Conservation (phyloP, 2,888 invertebrate genomes). For the Machimus atricapillus region DNA sequence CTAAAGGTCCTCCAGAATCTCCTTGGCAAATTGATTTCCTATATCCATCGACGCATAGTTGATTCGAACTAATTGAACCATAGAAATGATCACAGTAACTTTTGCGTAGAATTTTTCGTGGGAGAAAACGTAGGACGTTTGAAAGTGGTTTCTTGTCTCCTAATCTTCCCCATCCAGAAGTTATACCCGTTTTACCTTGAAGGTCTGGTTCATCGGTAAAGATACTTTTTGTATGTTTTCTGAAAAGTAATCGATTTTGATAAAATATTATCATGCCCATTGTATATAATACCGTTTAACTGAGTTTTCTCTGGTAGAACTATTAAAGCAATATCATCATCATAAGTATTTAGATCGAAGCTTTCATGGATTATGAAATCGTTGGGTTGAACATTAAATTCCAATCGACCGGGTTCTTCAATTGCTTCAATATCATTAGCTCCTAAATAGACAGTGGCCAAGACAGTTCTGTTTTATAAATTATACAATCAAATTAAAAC, state of each 20-base stretch:
- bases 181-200: background rate
- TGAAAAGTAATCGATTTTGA: background rate
- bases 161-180: constrained; percentile 7
- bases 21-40: constrained; percentile 56
- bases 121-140: background rate
- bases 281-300: constrained; percentile 53
- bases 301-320: constrained; percentile 55
- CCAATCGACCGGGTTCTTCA: constrained; percentile 14
- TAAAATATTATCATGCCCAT: background rate
- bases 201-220: background rate
- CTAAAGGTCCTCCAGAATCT: constrained; percentile 51
- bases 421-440: constrained; percentile 13
- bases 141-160: background rate
- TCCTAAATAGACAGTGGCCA: constrained; percentile 12
- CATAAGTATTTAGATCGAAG: constrained; percentile 57
- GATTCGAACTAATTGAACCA: constrained; percentile 45
- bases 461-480: background rate
- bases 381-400: background rate
- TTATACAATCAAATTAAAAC: background rate
- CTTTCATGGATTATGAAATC: constrained; percentile 56
- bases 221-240: background rate
- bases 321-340: constrained; percentile 59
- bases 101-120: background rate
- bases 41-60: constrained; percentile 56
- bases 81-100: background rate